Evolutionary conservation across 2,113 vertebrate genomes (phyloP).

Genomic region (Acanthisitta chloris): DNA sequence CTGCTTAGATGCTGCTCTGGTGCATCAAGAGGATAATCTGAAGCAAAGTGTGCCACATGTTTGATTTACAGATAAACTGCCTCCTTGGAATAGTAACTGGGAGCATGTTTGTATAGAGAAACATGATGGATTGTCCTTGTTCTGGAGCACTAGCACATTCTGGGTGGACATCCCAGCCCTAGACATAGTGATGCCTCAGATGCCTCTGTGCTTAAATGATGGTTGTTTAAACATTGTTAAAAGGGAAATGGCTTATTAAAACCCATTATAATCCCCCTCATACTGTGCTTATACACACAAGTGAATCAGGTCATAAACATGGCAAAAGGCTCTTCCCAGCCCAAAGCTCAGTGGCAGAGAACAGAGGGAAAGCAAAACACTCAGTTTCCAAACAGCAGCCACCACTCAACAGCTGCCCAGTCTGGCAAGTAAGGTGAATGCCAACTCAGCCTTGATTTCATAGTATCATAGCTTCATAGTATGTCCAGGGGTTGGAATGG

Average conservation of each 20-base stretch:
- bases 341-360: neutral
- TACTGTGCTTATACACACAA: neutral
- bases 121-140: neutral
- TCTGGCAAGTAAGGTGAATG: neutral
- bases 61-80: neutral
- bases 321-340: neutral
- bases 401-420: neutral
- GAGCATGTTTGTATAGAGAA: neutral
- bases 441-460: neutral
- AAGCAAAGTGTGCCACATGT: neutral
- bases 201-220: neutral
- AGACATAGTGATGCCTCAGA: neutral
- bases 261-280: neutral
- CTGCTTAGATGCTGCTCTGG: conserved; percentile 9
- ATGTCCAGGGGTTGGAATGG: no score
- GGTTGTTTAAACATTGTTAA: neutral
- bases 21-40: neutral
- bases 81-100: neutral
- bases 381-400: neutral
- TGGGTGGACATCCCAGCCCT: neutral
- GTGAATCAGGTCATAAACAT: neutral
- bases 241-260: neutral
- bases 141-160: neutral
- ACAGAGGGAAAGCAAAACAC: neutral
- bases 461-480: no score